These are phyloP conservation scores for Lytechinus variegatus DNA, from an alignment of 35 echinoderm and acorn worm species.

Conservation along the genomic window DNA sequence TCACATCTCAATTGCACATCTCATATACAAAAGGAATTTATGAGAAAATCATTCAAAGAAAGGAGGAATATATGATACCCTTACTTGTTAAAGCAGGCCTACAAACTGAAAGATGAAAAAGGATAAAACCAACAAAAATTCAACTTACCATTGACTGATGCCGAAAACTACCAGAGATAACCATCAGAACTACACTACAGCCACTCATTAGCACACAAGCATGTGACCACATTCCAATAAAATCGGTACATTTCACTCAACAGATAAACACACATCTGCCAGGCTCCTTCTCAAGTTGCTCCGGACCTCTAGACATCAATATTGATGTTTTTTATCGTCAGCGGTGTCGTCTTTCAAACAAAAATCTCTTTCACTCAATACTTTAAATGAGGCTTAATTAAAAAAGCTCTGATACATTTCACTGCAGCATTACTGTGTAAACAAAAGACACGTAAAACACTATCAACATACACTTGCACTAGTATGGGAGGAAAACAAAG, in stretches of 20 bases:
- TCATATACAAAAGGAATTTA: too few relatives aligned
- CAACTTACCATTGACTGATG: not conserved
- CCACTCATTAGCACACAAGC: not conserved
- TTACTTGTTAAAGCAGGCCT: not conserved
- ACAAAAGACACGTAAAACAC: not conserved
- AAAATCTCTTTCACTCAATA: not conserved
- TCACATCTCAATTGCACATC: too few relatives aligned
- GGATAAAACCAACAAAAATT: not conserved
- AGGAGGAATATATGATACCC: too few relatives aligned
- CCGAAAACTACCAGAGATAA: not conserved
- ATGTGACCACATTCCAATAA: not conserved
- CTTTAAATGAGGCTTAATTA: not conserved
- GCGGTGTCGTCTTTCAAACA: not conserved
- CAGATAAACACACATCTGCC: not conserved
- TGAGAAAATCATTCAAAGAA: too few relatives aligned
- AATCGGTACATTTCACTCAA: conserved; percentile 4
- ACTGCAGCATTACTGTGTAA: not conserved
- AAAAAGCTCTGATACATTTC: not conserved
- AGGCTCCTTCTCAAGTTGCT: not conserved
- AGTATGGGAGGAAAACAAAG: not conserved
- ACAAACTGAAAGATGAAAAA: not conserved
- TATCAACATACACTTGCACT: not conserved
- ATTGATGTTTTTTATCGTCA: not conserved
- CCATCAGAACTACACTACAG: not conserved
- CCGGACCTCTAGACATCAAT: not conserved